Conservation (phyloP, 2,113 vertebrate species). For the Salminus brasiliensis region DNA sequence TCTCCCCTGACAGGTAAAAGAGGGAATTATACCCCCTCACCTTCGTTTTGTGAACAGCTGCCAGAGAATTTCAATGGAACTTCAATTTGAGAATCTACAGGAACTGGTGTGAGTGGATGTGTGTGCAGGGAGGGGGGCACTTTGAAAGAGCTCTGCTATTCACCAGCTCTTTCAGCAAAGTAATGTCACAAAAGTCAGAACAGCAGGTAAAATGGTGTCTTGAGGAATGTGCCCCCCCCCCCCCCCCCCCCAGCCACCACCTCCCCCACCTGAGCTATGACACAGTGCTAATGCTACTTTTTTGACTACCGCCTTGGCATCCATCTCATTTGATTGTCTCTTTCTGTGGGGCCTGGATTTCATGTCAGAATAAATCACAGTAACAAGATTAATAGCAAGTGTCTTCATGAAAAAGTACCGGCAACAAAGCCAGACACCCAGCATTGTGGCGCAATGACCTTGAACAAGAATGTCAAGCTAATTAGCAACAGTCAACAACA, state of each 20-base stretch:
- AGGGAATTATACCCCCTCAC: slow-evolving; percentile 51
- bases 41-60: slow-evolving; percentile 48
- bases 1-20: slow-evolving; percentile 67
- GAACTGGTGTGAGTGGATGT: slow-evolving; percentile 3
- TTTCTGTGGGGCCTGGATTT: slow-evolving; percentile 9
- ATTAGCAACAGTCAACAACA: slow-evolving; percentile 14
- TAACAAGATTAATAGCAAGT: slow-evolving; percentile 29
- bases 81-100: slow-evolving; percentile 44
- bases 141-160: slow-evolving; percentile 41
- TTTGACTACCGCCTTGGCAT: slow-evolving; percentile 18
- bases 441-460: not conserved
- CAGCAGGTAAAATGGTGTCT: slow-evolving; percentile 32
- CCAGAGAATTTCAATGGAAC: slow-evolving; percentile 44
- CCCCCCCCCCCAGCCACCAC: not conserved
- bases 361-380: slow-evolving; percentile 26
- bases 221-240: slow-evolving; percentile 23
- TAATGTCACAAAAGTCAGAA: slow-evolving; percentile 16
- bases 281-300: slow-evolving; percentile 37
- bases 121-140: not conserved
- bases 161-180: slow-evolving; percentile 45
- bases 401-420: not conserved
- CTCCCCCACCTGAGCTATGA: slow-evolving; percentile 15
- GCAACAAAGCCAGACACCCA: not conserved
- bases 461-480: not conserved
- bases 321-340: not conserved